Conservation (phyloP, 2,797 vertebrate species). For the Schizopygopsis malacanthus region DNA sequence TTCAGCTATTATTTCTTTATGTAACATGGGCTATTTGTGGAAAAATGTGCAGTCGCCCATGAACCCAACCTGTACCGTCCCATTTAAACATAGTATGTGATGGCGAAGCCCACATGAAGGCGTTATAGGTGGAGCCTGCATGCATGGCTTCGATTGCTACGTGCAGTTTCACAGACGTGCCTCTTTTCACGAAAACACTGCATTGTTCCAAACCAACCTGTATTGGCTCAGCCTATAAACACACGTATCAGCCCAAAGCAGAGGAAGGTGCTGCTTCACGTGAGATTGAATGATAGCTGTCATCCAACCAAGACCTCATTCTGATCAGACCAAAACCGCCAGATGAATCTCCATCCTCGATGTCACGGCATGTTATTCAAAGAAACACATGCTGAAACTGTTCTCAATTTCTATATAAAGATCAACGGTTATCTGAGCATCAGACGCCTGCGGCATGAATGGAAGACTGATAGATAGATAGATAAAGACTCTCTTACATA, state of each 20-base stretch:
- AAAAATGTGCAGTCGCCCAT: constrained; percentile 46
- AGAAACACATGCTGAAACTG: constrained; percentile 62
- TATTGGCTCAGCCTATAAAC: constrained; percentile 69
- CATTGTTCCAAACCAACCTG: constrained; percentile 78
- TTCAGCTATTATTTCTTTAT: constrained; percentile 1
- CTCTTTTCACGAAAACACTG: constrained; percentile 59
- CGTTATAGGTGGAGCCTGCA: constrained; percentile 37
- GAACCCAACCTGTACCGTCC: constrained; percentile 3
- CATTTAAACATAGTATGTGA: constrained; percentile 36
- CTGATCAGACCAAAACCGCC: constrained; percentile 71
- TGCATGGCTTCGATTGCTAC: constrained; percentile 65
- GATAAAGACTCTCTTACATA: constrained; percentile 41
- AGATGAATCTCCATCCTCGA: constrained; percentile 73
- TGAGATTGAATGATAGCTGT: constrained; percentile 73
- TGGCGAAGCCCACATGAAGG: constrained; percentile 45
- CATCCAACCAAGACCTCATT: constrained; percentile 72
- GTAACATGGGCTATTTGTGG: constrained; percentile 47
- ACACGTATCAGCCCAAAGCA: constrained; percentile 52
- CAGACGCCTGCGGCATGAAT: constrained; percentile 58
- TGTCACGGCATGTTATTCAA: constrained; percentile 64
- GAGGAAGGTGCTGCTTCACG: constrained; percentile 49
- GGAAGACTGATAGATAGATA: constrained; percentile 29
- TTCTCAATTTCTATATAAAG: constrained; percentile 62
- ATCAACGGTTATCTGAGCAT: constrained; percentile 66
- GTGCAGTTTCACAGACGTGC: constrained; percentile 77